Conservation (phyloP, 1,140 invertebrate species). For the Papilio polyxenes region DNA sequence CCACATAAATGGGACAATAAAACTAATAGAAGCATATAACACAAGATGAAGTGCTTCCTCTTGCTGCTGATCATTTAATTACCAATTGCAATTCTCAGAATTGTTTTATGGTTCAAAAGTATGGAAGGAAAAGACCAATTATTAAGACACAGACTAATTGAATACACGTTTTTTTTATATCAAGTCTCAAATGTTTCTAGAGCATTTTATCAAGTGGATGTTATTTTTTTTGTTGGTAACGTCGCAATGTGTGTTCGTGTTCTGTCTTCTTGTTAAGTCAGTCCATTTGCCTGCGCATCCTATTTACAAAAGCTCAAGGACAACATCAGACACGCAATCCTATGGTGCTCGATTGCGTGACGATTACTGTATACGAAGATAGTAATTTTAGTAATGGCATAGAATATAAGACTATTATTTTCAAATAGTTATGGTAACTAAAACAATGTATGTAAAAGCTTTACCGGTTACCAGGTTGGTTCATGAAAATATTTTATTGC, state of each 20-base stretch:
- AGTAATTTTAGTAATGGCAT: not conserved
- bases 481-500: no score
- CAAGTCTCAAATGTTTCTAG: not conserved
- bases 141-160: not conserved
- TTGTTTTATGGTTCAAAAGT: not conserved
- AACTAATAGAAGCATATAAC: not conserved
- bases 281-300: slow-evolving; percentile 18
- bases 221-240: not conserved
- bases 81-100: not conserved
- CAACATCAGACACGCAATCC: not conserved
- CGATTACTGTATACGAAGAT: not conserved
- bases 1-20: not conserved
- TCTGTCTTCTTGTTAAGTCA: slow-evolving; percentile 7
- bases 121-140: not conserved
- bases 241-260: not conserved
- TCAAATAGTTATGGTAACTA: no score
- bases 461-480: no score
- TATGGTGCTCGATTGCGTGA: not conserved
- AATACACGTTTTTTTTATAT: not conserved
- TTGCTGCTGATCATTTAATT: not conserved
- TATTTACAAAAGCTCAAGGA: slow-evolving; percentile 23
- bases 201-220: not conserved
- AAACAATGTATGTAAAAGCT: no score
- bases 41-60: not conserved
- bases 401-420: not conserved